These are phyloP conservation scores for Entomobrya proxima DNA, from an alignment of 2,888 invertebrate species.

Conservation along the genomic window DNA sequence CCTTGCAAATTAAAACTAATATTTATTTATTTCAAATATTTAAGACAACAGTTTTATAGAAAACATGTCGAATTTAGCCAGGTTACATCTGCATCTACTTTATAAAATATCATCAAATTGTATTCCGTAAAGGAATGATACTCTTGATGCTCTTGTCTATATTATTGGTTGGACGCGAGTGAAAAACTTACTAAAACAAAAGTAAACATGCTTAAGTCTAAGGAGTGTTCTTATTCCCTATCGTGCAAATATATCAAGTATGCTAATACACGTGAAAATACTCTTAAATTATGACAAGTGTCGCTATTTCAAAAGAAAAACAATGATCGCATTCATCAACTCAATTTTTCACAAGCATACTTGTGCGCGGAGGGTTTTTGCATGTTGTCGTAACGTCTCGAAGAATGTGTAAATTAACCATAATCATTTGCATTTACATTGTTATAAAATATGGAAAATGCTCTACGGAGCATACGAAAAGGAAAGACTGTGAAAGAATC, in stretches of 20 bases:
- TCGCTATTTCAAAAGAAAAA: conserved; percentile 9
- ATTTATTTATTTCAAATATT: no score
- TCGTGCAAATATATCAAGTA: conserved; percentile 71
- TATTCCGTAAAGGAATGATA: no score
- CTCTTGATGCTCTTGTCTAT: background rate
- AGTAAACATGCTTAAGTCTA: conserved; percentile 49
- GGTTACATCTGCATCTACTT: no score
- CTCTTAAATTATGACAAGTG: conserved; percentile 54
- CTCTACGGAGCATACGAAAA: background rate
- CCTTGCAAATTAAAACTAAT: no score
- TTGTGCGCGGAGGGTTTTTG: background rate
- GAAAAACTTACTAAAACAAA: background rate
- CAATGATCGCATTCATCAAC: background rate
- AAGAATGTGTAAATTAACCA: conserved; percentile 40
- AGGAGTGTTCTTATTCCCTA: conserved; percentile 50
- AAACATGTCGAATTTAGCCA: no score
- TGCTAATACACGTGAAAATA: conserved; percentile 67
- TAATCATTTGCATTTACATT: conserved; percentile 50
- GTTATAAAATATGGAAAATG: conserved; percentile 24
- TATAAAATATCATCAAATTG: no score
- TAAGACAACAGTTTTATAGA: no score
- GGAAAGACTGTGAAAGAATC: background rate
- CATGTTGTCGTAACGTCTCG: background rate
- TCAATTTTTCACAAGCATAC: background rate
- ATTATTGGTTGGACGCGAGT: background rate